phyloP scores from a whole-genome alignment of 2,888 invertebrate species.

The Torymus auratus region DNA sequence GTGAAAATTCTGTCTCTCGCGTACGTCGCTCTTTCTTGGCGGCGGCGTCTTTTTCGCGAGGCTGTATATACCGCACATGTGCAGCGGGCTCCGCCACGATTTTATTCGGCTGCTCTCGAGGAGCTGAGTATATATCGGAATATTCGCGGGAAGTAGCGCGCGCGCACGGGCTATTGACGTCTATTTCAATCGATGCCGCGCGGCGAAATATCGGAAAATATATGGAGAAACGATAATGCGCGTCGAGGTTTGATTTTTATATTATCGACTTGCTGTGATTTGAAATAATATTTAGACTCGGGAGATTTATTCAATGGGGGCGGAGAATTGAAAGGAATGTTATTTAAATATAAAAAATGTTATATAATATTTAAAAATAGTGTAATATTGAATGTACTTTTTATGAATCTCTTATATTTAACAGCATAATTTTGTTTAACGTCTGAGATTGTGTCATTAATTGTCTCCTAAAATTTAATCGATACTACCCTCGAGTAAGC shows the following conservation, averaged over 20 bases:
- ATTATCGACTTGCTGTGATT: not conserved
- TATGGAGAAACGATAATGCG: slow-evolving; percentile 7
- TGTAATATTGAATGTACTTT: too few relatives aligned
- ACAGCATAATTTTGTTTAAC: too few relatives aligned
- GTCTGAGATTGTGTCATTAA: too few relatives aligned
- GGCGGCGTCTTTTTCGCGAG: not conserved
- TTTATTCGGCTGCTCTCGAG: slow-evolving; percentile 13
- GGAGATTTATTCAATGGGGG: too few relatives aligned
- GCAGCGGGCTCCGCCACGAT: not conserved
- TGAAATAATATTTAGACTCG: too few relatives aligned
- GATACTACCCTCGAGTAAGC: too few relatives aligned
- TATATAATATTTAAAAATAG: too few relatives aligned
- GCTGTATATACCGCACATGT: too few relatives aligned
- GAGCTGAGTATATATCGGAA: slow-evolving; percentile 23
- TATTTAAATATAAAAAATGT: too few relatives aligned
- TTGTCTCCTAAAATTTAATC: too few relatives aligned
- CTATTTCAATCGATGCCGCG: slow-evolving; percentile 21
- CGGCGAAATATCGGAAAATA: slow-evolving; percentile 3
- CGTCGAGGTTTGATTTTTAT: slow-evolving; percentile 10
- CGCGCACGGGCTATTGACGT: not conserved
- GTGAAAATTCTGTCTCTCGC: slow-evolving; percentile 29
- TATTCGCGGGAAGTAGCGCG: not conserved
- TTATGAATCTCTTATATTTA: too few relatives aligned
- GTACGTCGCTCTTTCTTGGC: slow-evolving; percentile 3
- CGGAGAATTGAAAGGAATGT: too few relatives aligned